Evolutionary conservation across 2,888 invertebrate species (phyloP).

Genomic region (Lycophotia porphyrea): DNA sequence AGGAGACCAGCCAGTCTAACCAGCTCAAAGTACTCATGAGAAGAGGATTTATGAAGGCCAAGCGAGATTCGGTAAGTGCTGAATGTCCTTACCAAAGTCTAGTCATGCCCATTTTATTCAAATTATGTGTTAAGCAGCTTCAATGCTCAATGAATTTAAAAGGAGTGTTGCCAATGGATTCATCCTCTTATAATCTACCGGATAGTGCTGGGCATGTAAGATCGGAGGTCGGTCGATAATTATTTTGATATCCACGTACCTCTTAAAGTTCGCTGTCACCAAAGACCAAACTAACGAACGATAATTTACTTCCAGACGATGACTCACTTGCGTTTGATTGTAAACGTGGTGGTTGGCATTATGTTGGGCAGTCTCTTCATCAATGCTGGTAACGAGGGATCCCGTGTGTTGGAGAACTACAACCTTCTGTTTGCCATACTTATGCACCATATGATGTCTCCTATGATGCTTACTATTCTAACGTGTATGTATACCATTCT

Average conservation of each 20-base stretch:
- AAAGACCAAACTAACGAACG: not conserved
- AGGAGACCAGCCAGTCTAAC: slow-evolving; percentile 93
- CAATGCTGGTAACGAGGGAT: slow-evolving; percentile 93
- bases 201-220: too few species aligned
- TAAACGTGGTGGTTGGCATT: slow-evolving; percentile 93
- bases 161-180: not conserved
- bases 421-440: slow-evolving; percentile 97
- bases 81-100: not conserved
- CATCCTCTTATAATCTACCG: not conserved
- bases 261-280: not conserved
- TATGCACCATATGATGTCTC: slow-evolving; percentile 97
- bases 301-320: slow-evolving; percentile 90
- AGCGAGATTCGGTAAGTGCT: slow-evolving; percentile 92
- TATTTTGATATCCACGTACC: not conserved
- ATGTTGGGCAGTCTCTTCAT: slow-evolving; percentile 95
- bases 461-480: slow-evolving; percentile 97
- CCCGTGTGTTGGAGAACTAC: slow-evolving; percentile 95
- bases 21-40: slow-evolving; percentile 93
- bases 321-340: slow-evolving; percentile 93
- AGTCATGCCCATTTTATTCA: not conserved
- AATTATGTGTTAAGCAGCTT: not conserved
- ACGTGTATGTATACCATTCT: slow-evolving; percentile 92
- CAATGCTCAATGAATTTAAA: not conserved
- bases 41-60: slow-evolving; percentile 93
- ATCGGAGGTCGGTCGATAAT: not conserved